Evolutionary conservation across 2,113 vertebrate species (phyloP).

Genomic region (crab-eating macaque (Macaca fascicularis)): T2T-MFA8v1.1 NC_088378.1:88346501-88347000

Average conservation of each 20-base stretch:
- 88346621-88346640: neutral
- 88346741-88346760: neutral
- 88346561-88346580: neutral
- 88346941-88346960: neutral
- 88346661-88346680: neutral
- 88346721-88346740: neutral
- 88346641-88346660: neutral
- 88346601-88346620: neutral
- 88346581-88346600: neutral
- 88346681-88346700: neutral
- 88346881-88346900: neutral
- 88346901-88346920: slow-evolving; percentile 6
- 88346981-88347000: neutral
- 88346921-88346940: neutral
- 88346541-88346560: neutral
- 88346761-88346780: neutral
- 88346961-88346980: neutral
- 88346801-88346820: neutral
- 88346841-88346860: slow-evolving; percentile 1
- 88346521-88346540: neutral
- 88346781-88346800: neutral
- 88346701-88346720: neutral
- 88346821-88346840: neutral
- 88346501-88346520: neutral
- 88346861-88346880: neutral